phyloP scores from a whole-genome alignment of 2,888 invertebrate species.

The Mythimna albipuncta region DNA sequence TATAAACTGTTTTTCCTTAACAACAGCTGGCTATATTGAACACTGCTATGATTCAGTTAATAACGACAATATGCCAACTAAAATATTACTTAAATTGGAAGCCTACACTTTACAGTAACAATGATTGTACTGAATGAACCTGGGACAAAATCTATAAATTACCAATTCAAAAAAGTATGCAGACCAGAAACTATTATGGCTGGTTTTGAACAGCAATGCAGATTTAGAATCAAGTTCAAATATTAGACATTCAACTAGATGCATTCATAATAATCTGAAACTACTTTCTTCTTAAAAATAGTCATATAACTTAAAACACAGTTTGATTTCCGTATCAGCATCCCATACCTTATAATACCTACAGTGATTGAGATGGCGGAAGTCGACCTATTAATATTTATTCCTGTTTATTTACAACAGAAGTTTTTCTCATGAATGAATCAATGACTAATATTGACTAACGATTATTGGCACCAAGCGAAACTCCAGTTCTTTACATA shows the following conservation, averaged over 20 bases:
- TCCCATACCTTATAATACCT: neutral
- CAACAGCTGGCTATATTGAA: slow-evolving; percentile 8
- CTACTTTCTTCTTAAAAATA: no score
- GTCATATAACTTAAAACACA: no score
- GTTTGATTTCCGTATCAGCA: no score
- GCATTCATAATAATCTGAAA: neutral
- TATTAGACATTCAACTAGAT: neutral
- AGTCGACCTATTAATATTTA: slow-evolving; percentile 1
- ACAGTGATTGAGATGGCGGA: slow-evolving; percentile 2
- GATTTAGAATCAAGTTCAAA: neutral
- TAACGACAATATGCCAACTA: neutral
- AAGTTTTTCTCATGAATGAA: slow-evolving; percentile 29
- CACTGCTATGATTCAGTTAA: slow-evolving; percentile 20
- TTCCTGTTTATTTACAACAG: slow-evolving; percentile 24
- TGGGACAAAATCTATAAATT: neutral
- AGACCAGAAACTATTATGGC: neutral
- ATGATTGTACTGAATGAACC: neutral
- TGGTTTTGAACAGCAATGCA: neutral
- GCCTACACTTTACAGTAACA: neutral
- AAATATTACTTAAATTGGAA: neutral
- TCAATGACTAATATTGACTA: neutral
- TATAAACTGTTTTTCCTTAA: slow-evolving; percentile 20
- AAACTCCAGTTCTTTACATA: slow-evolving; percentile 83
- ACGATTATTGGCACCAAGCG: slow-evolving; percentile 71
- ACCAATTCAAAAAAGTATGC: neutral